Conservation (phyloP, 2,888 invertebrate species). For the Megalurothrips usitatus region DNA sequence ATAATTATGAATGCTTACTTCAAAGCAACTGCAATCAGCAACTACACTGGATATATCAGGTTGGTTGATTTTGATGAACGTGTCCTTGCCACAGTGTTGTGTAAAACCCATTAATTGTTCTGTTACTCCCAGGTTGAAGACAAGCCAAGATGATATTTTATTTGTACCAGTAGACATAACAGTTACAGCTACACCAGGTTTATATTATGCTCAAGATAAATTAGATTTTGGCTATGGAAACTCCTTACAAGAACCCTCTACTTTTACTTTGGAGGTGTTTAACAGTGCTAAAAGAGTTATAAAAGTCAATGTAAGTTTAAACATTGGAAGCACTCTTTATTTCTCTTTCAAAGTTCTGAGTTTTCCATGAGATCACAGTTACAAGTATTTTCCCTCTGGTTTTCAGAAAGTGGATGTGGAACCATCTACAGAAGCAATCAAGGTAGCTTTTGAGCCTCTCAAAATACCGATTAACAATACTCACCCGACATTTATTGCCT, state of each 20-base stretch:
- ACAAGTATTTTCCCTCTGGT: conserved; percentile 36
- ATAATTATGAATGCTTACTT: conserved; percentile 83
- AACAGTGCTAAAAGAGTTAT: neutral
- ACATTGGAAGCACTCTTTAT: conserved; percentile 12
- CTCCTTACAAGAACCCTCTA: conserved; percentile 59
- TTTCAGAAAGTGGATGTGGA: conserved; percentile 53
- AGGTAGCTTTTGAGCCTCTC: conserved; percentile 61
- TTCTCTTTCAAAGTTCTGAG: no score
- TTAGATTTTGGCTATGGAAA: conserved; percentile 81
- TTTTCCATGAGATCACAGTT: neutral
- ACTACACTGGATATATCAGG: conserved; percentile 81
- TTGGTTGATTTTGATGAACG: conserved; percentile 40
- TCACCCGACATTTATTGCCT: conserved; percentile 59
- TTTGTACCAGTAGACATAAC: conserved; percentile 82
- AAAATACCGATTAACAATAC: conserved; percentile 61
- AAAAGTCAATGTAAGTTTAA: neutral
- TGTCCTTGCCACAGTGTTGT: neutral
- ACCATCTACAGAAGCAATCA: conserved; percentile 61
- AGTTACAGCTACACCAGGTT: conserved; percentile 63
- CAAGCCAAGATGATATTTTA: conserved; percentile 63
- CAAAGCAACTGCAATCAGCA: conserved; percentile 68
- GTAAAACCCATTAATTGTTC: neutral
- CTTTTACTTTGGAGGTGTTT: conserved; percentile 35
- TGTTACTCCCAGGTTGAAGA: conserved; percentile 57
- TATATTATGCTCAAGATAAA: conserved; percentile 71